Percentiles rank a stretch among this genome's conserved stretches.
Evolutionary conservation across 2,797 vertebrate genomes (phyloP).

Genomic region (Mus spretus): DNA sequence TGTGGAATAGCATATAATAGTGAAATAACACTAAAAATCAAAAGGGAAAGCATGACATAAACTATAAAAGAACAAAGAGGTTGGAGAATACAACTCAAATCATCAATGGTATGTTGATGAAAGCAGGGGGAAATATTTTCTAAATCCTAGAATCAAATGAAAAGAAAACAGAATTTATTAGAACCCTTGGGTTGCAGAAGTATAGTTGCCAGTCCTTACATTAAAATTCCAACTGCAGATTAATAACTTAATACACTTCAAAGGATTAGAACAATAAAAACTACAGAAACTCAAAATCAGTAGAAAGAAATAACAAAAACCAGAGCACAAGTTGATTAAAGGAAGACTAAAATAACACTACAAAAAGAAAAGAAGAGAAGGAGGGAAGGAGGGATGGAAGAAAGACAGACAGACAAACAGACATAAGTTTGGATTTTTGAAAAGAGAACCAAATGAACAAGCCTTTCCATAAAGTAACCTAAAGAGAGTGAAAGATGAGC

Average conservation of each 20-base stretch:
- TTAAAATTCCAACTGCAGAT: background rate
- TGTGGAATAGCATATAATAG: background rate
- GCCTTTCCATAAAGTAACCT: background rate
- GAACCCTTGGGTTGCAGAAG: background rate
- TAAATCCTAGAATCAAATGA: background rate
- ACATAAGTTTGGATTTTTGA: background rate
- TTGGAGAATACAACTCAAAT: background rate
- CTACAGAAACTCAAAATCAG: background rate
- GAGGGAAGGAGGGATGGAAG: background rate
- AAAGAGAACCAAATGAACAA: background rate
- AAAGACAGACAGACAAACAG: background rate
- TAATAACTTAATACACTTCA: background rate
- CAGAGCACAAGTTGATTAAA: background rate
- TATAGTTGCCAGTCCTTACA: background rate
- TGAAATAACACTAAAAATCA: background rate
- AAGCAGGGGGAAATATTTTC: background rate
- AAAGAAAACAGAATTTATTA: background rate
- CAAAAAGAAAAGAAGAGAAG: background rate
- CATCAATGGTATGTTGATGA: background rate
- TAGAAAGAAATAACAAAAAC: background rate
- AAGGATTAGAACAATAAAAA: background rate
- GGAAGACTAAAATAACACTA: background rate
- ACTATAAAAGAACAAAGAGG: background rate
- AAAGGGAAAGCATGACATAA: background rate
- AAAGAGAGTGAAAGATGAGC: background rate